Conservation (phyloP, 2,888 invertebrate genomes). For the Machimus rusticus region DNA sequence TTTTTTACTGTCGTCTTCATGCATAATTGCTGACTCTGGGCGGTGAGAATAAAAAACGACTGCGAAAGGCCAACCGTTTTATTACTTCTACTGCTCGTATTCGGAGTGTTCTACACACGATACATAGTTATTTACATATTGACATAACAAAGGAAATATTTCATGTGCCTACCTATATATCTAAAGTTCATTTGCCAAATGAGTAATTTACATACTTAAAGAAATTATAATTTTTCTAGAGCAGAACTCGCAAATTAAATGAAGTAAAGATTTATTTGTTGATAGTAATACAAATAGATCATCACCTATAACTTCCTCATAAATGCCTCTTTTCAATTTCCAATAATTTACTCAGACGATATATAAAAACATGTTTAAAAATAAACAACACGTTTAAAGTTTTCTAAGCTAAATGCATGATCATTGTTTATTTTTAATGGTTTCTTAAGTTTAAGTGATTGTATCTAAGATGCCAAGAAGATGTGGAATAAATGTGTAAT, state of each 20-base stretch:
- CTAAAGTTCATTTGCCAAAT: neutral
- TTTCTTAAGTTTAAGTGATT: neutral
- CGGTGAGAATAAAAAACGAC: neutral
- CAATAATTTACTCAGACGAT: neutral
- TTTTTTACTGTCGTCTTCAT: neutral
- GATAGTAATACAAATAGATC: too few relatives aligned
- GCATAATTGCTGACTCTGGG: neutral
- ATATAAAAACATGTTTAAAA: neutral
- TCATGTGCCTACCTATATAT: neutral
- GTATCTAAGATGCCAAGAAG: neutral
- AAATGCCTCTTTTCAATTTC: neutral
- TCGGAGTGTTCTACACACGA: neutral
- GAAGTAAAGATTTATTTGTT: neutral
- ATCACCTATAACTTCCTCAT: too few relatives aligned
- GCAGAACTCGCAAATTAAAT: neutral
- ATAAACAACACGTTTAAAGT: neutral
- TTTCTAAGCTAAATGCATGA: neutral
- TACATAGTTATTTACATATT: neutral
- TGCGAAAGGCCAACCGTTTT: neutral
- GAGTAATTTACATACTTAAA: neutral
- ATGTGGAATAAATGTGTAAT: neutral
- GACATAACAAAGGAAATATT: neutral
- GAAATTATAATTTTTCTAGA: neutral
- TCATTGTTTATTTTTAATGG: neutral
- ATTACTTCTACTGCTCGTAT: neutral